A percentile compares a stretch with the other conserved stretches of the same genome.
Conservation (phyloP, 1,140 invertebrate genomes). For the Drosophila guanche region DNA sequence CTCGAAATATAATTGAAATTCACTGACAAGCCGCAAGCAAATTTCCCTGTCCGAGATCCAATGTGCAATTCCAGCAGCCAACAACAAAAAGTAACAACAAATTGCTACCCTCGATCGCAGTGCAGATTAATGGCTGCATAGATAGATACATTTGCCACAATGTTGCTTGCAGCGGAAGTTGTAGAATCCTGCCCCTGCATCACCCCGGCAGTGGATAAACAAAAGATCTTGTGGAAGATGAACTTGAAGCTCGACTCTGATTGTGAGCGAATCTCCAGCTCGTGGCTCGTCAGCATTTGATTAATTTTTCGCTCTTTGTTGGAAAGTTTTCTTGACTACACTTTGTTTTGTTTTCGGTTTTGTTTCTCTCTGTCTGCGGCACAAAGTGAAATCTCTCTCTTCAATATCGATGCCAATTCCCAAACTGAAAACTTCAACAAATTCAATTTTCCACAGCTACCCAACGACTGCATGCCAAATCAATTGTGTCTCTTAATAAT, state of each 20-base stretch:
- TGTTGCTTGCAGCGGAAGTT: constrained; percentile 74
- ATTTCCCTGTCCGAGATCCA: constrained; percentile 41
- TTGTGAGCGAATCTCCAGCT: constrained; percentile 25
- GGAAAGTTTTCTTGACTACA: constrained; percentile 70
- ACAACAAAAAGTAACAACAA: constrained; percentile 49
- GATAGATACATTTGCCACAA: constrained; percentile 59
- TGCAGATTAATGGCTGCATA: constrained; percentile 18
- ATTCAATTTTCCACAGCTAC: constrained; percentile 70
- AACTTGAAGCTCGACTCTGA: constrained; percentile 71
- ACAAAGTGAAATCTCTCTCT: constrained; percentile 76
- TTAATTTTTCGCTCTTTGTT: constrained; percentile 66
- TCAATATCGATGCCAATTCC: constrained; percentile 49
- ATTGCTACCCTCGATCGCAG: constrained; percentile 49
- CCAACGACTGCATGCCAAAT: constrained; percentile 67
- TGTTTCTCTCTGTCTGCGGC: constrained; percentile 41
- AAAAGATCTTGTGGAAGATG: constrained; percentile 52
- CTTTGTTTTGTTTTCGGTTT: constrained; percentile 43
- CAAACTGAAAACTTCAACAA: constrained; percentile 26
- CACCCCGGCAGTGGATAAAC: neutral
- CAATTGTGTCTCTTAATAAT: constrained; percentile 64
- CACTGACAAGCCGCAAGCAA: constrained; percentile 17
- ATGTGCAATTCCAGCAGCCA: constrained; percentile 49
- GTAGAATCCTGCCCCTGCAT: constrained; percentile 37
- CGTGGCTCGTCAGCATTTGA: constrained; percentile 72
- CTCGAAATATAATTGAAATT: constrained; percentile 33